These are phyloP conservation scores for Empis livida DNA, from an alignment of 2,888 invertebrate species.

Conservation along the genomic window DNA sequence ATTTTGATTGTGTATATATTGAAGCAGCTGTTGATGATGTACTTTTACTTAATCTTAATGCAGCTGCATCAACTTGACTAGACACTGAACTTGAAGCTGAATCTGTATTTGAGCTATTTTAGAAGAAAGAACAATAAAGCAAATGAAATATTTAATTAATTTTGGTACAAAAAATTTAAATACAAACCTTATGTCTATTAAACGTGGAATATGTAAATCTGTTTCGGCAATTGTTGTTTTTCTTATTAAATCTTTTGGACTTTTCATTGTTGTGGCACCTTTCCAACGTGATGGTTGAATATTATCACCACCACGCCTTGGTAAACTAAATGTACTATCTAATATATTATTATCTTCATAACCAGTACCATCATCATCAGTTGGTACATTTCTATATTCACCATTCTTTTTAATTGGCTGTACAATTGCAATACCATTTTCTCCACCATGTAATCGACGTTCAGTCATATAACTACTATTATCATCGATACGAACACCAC, in stretches of 20 bases:
- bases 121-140: constrained; percentile 24
- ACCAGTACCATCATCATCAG: constrained; percentile 51
- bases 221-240: constrained; percentile 30
- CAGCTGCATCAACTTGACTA: constrained; percentile 33
- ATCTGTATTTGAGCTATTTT: constrained; percentile 40
- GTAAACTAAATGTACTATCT: constrained; percentile 17
- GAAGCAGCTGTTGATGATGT: neutral
- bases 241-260: constrained; percentile 17
- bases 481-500: neutral
- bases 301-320: constrained; percentile 17
- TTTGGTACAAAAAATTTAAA: neutral
- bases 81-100: constrained; percentile 46
- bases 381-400: constrained; percentile 59
- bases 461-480: constrained; percentile 10
- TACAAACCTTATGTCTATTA: constrained; percentile 46
- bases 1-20: constrained; percentile 18
- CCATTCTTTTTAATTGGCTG: constrained; percentile 44
- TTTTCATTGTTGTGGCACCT: constrained; percentile 18
- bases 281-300: constrained; percentile 27
- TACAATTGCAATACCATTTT: constrained; percentile 31
- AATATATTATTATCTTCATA: constrained; percentile 40
- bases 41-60: constrained; percentile 11
- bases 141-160: neutral
- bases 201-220: constrained; percentile 53
- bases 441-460: constrained; percentile 13